Percentiles rank a stretch among this genome's conserved stretches.
These are phyloP conservation scores for Sminthopsis crassicaudata DNA, from an alignment of 2,113 vertebrate species.

Conservation along the genomic window DNA sequence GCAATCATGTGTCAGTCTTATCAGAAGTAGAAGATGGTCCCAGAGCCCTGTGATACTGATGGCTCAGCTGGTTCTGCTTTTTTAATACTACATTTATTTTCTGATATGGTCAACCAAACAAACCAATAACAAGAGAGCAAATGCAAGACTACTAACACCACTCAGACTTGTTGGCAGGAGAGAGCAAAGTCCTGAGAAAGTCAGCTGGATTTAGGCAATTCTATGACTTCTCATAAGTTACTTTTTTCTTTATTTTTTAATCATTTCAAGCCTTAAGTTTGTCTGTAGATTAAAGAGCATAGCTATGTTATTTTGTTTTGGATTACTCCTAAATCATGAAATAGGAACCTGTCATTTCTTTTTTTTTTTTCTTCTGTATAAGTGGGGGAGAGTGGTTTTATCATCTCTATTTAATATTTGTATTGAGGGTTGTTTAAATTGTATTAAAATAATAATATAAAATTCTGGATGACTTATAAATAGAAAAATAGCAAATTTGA, in stretches of 20 bases:
- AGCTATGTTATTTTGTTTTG: background rate
- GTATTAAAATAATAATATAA: too few relatives aligned
- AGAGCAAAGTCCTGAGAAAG: conserved; percentile 1
- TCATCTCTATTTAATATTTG: too few relatives aligned
- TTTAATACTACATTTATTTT: conserved; percentile 74
- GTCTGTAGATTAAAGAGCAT: rapidly evolving
- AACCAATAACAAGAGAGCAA: conserved; percentile 54
- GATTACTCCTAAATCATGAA: background rate
- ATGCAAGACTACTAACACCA: conserved; percentile 14
- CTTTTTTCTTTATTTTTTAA: background rate
- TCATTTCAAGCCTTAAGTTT: rapidly evolving
- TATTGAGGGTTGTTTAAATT: too few relatives aligned
- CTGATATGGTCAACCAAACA: conserved; percentile 66
- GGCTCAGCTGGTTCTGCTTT: conserved; percentile 74
- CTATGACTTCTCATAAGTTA: background rate
- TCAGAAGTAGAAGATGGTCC: conserved; percentile 69
- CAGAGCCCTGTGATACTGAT: conserved; percentile 34
- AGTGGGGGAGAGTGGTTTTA: too few relatives aligned
- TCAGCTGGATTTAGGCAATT: background rate
- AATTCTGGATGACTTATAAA: too few relatives aligned
- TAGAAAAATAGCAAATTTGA: too few relatives aligned
- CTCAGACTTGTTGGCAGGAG: conserved; percentile 23
- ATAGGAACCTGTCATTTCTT: background rate
- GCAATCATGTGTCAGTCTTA: conserved; percentile 69
- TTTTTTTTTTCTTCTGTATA: background rate